A percentile compares a stretch with the other conserved stretches of the same genome.
phyloP scores from a whole-genome alignment of 2,797 vertebrate genomes.

The Eremophila alpestris region DNA sequence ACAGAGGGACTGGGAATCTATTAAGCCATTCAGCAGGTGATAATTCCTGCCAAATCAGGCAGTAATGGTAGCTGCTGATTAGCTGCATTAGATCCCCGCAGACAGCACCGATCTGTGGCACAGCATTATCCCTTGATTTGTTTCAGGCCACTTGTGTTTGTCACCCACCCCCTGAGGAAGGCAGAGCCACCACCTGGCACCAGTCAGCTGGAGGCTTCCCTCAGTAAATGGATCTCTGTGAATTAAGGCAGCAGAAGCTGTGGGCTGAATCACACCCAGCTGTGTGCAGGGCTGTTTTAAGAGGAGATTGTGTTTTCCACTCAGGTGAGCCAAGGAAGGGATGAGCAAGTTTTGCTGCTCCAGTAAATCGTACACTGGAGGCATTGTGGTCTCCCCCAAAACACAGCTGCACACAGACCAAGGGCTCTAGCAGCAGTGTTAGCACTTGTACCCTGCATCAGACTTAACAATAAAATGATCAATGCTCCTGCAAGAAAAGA shows the following conservation, averaged over 20 bases:
- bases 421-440: fast-evolving
- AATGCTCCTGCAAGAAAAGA: background rate
- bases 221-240: background rate
- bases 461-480: background rate
- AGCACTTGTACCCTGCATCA: background rate
- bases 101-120: background rate
- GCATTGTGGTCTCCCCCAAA: background rate
- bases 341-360: background rate
- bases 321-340: background rate
- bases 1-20: background rate
- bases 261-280: constrained; percentile 13
- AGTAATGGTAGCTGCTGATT: background rate
- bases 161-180: background rate
- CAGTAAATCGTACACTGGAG: background rate
- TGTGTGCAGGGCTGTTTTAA: background rate
- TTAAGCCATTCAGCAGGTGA: constrained; percentile 37
- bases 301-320: background rate
- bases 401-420: background rate
- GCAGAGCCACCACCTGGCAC: background rate
- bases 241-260: background rate
- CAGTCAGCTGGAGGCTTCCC: background rate
- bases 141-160: background rate
- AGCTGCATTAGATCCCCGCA: background rate
- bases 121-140: constrained; percentile 7
- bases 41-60: constrained; percentile 37